Conservation (phyloP, 2,888 invertebrate species). For the Cheilosia variabilis region DNA sequence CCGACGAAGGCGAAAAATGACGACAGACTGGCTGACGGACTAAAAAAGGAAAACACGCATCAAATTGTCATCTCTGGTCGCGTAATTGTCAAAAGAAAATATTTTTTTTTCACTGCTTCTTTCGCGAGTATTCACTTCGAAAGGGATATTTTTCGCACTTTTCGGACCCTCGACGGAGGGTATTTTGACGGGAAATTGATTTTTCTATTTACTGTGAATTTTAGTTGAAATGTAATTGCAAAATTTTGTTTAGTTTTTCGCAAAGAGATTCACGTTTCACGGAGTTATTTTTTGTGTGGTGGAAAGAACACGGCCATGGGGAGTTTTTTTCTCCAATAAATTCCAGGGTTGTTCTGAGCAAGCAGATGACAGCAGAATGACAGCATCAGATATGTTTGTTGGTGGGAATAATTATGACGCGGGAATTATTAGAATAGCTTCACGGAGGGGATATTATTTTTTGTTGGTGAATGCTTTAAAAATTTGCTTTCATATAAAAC, state of each 20-base stretch:
- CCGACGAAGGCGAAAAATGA: slow-evolving; percentile 70
- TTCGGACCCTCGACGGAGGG: slow-evolving; percentile 9
- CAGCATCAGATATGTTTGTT: background rate
- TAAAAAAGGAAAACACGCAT: slow-evolving; percentile 74
- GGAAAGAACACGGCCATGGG: slow-evolving; percentile 61
- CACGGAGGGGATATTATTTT: slow-evolving; percentile 7
- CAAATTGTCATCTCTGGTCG: slow-evolving; percentile 74
- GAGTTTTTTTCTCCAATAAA: slow-evolving; percentile 37
- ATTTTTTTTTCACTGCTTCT: slow-evolving; percentile 31
- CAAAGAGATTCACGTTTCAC: slow-evolving; percentile 68
- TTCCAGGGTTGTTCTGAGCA: slow-evolving; percentile 44
- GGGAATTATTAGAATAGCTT: slow-evolving; percentile 19
- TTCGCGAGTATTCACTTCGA: slow-evolving; percentile 12
- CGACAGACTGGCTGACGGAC: slow-evolving; percentile 70
- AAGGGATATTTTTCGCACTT: slow-evolving; percentile 9
- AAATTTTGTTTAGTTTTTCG: slow-evolving; percentile 54
- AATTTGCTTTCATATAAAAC: too few species aligned
- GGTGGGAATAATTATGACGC: slow-evolving; percentile 1
- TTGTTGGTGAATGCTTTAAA: too few species aligned
- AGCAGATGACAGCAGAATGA: slow-evolving; percentile 38
- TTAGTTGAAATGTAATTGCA: slow-evolving; percentile 26
- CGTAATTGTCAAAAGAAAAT: slow-evolving; percentile 67
- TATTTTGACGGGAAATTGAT: slow-evolving; percentile 5
- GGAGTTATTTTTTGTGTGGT: slow-evolving; percentile 56
- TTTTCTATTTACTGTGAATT: slow-evolving; percentile 49